Evolutionary conservation across 2,797 vertebrate genomes (phyloP).

Genomic region (Lophius americanus): DNA sequence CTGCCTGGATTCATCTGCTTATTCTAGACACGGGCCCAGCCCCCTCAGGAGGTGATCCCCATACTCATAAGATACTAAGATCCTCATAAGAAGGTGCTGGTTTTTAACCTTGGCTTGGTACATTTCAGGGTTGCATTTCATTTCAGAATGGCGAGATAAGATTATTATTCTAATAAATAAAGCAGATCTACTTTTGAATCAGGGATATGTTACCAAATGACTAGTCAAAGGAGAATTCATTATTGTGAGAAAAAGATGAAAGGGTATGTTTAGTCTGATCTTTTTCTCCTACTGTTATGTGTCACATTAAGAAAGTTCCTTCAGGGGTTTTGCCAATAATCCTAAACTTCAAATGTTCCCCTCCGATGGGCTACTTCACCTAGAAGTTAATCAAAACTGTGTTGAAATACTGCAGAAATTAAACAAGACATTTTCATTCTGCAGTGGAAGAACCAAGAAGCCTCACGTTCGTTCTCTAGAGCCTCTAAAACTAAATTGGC

Average conservation of each 20-base stretch:
- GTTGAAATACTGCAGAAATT: constrained; percentile 18
- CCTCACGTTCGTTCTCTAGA: not conserved
- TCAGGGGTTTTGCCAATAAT: constrained; percentile 10
- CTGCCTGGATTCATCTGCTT: not conserved
- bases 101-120: not conserved
- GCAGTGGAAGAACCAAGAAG: not conserved
- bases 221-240: constrained; percentile 7
- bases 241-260: constrained; percentile 18
- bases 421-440: constrained; percentile 8
- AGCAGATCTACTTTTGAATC: constrained; percentile 10
- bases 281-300: constrained; percentile 22
- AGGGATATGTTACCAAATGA: not conserved
- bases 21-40: not conserved
- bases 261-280: not conserved
- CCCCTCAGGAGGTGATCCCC: not conserved
- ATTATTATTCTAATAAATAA: constrained; percentile 6
- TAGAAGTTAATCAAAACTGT: constrained; percentile 24
- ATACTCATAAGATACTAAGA: not conserved
- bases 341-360: constrained; percentile 20
- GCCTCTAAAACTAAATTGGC: not conserved
- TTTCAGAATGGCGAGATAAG: no score
- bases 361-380: not conserved
- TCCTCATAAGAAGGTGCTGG: not conserved
- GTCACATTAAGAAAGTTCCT: constrained; percentile 11
- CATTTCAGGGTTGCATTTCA: not conserved